Percentiles rank a stretch among this genome's conserved stretches.
Evolutionary conservation across 2,888 invertebrate genomes (phyloP).

Genomic region (Operophtera brumata): DNA sequence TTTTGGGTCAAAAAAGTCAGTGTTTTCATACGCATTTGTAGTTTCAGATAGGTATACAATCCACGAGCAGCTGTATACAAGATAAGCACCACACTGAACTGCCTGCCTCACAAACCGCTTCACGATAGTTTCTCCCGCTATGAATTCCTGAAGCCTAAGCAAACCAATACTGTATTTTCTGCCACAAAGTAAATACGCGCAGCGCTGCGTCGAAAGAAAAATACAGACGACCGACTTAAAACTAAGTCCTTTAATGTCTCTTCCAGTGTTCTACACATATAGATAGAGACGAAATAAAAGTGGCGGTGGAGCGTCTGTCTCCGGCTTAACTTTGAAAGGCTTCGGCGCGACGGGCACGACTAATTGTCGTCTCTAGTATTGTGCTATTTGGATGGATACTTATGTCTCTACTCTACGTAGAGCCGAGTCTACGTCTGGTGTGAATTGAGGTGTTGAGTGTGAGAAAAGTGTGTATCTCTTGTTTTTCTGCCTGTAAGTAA

Average conservation of each 20-base stretch:
- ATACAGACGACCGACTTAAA: conserved; percentile 18
- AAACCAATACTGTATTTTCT: conserved; percentile 12
- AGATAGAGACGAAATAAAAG: conserved; percentile 67
- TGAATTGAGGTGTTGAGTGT: conserved; percentile 10
- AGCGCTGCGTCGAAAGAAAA: neutral
- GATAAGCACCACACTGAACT: too few relatives aligned
- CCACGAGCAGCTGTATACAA: too few relatives aligned
- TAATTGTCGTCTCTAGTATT: conserved; percentile 66
- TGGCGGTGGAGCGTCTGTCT: conserved; percentile 63
- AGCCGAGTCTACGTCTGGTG: conserved; percentile 1
- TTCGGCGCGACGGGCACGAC: conserved; percentile 69
- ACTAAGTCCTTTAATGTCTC: conserved; percentile 20
- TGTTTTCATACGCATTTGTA: too few relatives aligned
- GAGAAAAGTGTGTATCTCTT: neutral
- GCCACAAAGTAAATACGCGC: conserved; percentile 15
- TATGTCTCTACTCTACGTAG: conserved; percentile 25
- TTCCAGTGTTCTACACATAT: conserved; percentile 30
- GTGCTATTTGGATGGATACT: conserved; percentile 49
- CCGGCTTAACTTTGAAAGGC: conserved; percentile 70
- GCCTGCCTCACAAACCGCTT: too few relatives aligned
- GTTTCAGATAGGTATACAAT: too few relatives aligned
- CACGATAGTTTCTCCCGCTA: neutral
- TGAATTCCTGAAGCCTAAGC: neutral
- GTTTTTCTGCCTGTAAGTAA: too few relatives aligned
- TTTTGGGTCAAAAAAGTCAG: too few relatives aligned